Percentiles rank a stretch among this genome's conserved stretches.
Evolutionary conservation across 1,140 invertebrate species (phyloP).

Genomic region (Pseudachorutes palmiensis): DNA sequence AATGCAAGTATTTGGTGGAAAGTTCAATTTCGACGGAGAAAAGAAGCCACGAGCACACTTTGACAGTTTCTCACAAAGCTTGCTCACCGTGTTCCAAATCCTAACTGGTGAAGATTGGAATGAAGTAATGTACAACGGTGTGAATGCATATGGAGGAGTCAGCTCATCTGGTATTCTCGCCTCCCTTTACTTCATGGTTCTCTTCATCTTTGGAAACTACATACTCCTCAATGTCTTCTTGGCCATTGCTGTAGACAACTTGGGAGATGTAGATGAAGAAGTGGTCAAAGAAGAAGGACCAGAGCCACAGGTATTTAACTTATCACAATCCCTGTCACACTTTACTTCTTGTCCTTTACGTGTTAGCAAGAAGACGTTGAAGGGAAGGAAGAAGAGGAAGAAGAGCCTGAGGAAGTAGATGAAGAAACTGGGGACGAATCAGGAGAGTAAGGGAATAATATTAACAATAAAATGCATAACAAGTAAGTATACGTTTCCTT

Average conservation of each 20-base stretch:
- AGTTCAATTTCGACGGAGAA: constrained; percentile 80
- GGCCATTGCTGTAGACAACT: constrained; percentile 57
- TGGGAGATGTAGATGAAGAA: constrained; percentile 29
- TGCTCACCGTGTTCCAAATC: constrained; percentile 99
- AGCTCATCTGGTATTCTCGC: constrained; percentile 75
- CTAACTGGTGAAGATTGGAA: constrained; percentile 99
- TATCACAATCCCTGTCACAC: neutral
- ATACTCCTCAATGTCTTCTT: constrained; percentile 99
- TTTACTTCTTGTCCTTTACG: neutral
- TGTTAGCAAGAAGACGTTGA: constrained; percentile 36
- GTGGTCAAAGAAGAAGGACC: constrained; percentile 27
- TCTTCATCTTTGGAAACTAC: constrained; percentile 99
- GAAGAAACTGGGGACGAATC: neutral
- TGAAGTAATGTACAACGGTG: constrained; percentile 96
- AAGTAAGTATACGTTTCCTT: no score
- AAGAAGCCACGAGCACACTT: constrained; percentile 90
- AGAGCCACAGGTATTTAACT: neutral
- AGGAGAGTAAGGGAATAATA: no score
- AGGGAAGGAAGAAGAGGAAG: constrained; percentile 38
- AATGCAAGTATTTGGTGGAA: constrained; percentile 91
- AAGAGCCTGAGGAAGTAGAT: constrained; percentile 13
- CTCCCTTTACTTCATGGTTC: constrained; percentile 94
- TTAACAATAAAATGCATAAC: no score
- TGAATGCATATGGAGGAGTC: constrained; percentile 92
- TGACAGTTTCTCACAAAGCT: constrained; percentile 94